phyloP scores from a whole-genome alignment of 2,888 invertebrate genomes.

The Catocala nupta region DNA sequence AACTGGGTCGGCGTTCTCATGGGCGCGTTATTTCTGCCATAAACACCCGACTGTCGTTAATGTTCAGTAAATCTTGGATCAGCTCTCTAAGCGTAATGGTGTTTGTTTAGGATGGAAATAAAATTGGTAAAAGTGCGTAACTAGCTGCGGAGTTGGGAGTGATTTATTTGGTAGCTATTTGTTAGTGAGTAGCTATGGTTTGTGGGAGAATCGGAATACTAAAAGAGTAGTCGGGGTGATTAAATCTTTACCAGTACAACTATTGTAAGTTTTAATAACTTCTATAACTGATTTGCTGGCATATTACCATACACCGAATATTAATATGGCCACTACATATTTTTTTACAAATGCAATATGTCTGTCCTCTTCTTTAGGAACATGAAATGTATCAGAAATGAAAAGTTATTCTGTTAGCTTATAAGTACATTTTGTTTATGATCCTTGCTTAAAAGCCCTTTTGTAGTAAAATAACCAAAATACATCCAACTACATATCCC shows the following conservation, averaged over 20 bases:
- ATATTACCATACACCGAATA: too few species aligned
- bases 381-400: too few species aligned
- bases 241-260: too few species aligned
- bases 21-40: conserved; percentile 28
- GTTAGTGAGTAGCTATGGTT: neutral
- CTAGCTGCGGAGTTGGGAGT: neutral
- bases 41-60: conserved; percentile 47
- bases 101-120: conserved; percentile 37
- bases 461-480: neutral
- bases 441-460: conserved; percentile 1
- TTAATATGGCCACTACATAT: too few species aligned
- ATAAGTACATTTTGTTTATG: too few species aligned
- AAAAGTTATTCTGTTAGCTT: too few species aligned
- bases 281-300: too few species aligned
- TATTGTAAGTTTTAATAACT: too few species aligned
- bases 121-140: conserved; percentile 8
- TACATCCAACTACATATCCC: neutral
- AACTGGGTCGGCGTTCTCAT: conserved; percentile 26
- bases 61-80: conserved; percentile 46
- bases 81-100: conserved; percentile 26
- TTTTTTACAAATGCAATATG: too few species aligned
- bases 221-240: too few species aligned
- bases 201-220: too few species aligned
- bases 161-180: neutral
- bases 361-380: too few species aligned